These are phyloP conservation scores for Tragulus kanchil DNA, from an alignment of 2,113 vertebrate species.

Conservation along the genomic window DNA sequence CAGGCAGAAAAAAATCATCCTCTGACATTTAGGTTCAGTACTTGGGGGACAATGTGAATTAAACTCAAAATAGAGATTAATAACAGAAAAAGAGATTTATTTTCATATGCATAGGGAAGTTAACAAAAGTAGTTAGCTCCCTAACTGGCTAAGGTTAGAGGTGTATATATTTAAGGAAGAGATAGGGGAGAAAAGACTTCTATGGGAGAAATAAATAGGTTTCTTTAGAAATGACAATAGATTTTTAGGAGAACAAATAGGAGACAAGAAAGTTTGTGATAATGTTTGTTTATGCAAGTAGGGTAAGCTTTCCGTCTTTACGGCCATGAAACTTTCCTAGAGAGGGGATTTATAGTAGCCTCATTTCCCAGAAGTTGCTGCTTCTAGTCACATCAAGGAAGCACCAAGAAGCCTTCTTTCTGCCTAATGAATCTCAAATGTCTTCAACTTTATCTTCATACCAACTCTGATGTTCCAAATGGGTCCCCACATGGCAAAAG, in stretches of 20 bases:
- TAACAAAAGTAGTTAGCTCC: not conserved
- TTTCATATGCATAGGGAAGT: not conserved
- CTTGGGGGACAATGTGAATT: not conserved
- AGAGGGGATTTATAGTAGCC: not conserved
- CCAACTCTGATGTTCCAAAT: not conserved
- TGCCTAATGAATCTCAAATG: not conserved
- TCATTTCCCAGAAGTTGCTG: not conserved
- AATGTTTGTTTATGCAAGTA: not conserved
- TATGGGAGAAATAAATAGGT: not conserved
- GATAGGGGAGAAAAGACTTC: not conserved
- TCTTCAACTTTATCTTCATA: not conserved
- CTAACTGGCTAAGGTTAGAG: not conserved
- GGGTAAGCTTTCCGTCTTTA: not conserved
- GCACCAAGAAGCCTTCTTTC: not conserved
- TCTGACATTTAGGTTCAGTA: not conserved
- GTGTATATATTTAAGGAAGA: not conserved
- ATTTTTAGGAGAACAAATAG: not conserved
- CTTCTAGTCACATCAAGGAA: not conserved
- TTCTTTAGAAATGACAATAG: not conserved
- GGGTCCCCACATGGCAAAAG: not conserved
- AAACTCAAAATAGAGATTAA: slow-evolving; percentile 14
- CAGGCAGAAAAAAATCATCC: not conserved
- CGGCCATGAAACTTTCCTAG: not conserved
- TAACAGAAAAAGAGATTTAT: not conserved
- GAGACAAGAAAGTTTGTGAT: not conserved